Conservation (phyloP, 2,113 vertebrate species). For the Dermatemys mawii region DNA sequence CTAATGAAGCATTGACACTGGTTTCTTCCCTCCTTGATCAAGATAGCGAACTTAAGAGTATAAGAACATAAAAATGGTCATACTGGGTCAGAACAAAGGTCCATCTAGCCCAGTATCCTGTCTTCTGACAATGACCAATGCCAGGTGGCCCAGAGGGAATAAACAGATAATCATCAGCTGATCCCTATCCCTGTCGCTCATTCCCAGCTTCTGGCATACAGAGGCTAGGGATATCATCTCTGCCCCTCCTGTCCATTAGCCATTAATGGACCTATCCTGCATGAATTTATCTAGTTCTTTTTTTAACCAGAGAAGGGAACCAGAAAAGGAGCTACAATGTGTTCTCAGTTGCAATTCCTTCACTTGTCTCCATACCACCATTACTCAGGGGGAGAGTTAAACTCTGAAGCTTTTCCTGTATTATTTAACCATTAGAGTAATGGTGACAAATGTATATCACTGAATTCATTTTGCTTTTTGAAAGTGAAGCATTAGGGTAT, state of each 20-base stretch:
- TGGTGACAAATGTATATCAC: neutral
- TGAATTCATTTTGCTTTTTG: neutral
- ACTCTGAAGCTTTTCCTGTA: conserved; percentile 3
- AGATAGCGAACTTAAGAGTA: neutral
- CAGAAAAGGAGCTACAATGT: neutral
- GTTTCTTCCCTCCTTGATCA: neutral
- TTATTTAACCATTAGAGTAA: neutral
- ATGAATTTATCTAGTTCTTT: no score
- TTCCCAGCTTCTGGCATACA: no score
- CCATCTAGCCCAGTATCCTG: no score
- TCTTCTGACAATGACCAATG: no score
- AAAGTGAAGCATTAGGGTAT: neutral
- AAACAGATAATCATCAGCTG: no score
- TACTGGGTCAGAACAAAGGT: no score
- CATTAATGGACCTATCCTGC: no score
- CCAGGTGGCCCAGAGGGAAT: no score
- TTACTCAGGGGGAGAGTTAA: neutral
- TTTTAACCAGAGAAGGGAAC: neutral
- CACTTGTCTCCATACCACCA: conserved; percentile 29
- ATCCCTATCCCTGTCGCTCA: no score
- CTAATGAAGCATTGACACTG: conserved; percentile 31
- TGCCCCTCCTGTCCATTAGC: no score
- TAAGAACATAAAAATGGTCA: no score
- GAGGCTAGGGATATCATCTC: no score
- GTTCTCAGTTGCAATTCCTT: neutral